These are phyloP conservation scores for Cerceris rybyensis DNA, from an alignment of 2,888 invertebrate genomes.

Conservation along the genomic window DNA sequence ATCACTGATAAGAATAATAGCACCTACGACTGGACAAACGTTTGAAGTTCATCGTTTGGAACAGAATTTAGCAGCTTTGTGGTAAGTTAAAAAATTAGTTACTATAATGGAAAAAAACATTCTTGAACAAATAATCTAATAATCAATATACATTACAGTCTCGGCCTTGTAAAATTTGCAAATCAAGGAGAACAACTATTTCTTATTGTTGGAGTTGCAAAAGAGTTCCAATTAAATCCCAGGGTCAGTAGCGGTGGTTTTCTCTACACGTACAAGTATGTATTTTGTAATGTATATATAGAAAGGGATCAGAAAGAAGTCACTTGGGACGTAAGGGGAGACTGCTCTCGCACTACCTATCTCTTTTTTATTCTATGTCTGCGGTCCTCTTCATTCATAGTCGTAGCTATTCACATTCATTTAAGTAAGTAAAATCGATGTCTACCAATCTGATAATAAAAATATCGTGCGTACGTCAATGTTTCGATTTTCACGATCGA, in stretches of 20 bases:
- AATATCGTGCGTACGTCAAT: too few relatives aligned
- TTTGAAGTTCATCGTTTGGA: conserved; percentile 91
- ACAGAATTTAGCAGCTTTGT: conserved; percentile 98
- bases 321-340: too few relatives aligned
- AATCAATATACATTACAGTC: conserved; percentile 77
- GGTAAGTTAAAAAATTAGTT: conserved; percentile 80
- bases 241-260: conserved; percentile 91
- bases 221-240: conserved; percentile 94
- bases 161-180: conserved; percentile 92
- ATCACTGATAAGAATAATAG: conserved; percentile 92
- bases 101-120: not conserved
- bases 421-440: too few relatives aligned
- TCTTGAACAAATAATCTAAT: not conserved
- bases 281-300: not conserved
- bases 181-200: conserved; percentile 85
- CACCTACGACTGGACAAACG: conserved; percentile 91
- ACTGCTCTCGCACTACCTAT: too few relatives aligned
- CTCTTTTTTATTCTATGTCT: too few relatives aligned
- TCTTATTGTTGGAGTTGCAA: conserved; percentile 92
- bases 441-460: too few relatives aligned
- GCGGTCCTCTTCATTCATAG: too few relatives aligned
- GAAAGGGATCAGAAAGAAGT: too few relatives aligned
- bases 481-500: too few relatives aligned
- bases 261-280: conserved; percentile 91
- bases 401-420: too few relatives aligned